Evolutionary conservation across 2,888 invertebrate genomes (phyloP).

Genomic region (Chydorus sphaericus): DNA sequence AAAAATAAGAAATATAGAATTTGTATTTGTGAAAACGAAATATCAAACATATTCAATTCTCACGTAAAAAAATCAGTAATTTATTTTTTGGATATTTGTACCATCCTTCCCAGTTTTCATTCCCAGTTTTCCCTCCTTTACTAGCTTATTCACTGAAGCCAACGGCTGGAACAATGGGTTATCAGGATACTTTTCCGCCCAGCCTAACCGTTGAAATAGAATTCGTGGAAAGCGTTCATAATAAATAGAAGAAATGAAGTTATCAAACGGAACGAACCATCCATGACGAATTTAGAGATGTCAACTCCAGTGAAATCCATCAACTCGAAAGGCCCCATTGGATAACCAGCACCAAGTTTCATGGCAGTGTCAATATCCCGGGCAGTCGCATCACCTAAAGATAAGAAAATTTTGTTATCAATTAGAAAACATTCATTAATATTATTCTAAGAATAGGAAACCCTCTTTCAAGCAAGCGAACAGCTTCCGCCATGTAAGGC

Average conservation of each 20-base stretch:
- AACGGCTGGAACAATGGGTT: not conserved
- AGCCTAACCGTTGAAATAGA: not conserved
- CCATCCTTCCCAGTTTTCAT: constrained; percentile 10
- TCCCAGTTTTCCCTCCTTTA: constrained; percentile 7
- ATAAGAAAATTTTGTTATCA: constrained; percentile 10
- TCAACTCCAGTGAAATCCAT: constrained; percentile 72
- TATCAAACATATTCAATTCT: too few relatives aligned
- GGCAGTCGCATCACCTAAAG: constrained; percentile 48
- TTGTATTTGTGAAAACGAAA: too few relatives aligned
- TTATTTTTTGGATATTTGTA: not conserved
- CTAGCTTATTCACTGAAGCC: not conserved
- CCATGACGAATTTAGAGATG: constrained; percentile 57
- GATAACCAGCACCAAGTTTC: constrained; percentile 77
- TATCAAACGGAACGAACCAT: constrained; percentile 34
- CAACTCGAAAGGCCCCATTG: constrained; percentile 80
- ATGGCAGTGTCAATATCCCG: constrained; percentile 74
- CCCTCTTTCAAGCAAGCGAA: constrained; percentile 38
- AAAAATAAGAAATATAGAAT: too few relatives aligned
- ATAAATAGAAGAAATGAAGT: not conserved
- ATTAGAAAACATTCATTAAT: not conserved
- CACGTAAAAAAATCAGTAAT: too few relatives aligned
- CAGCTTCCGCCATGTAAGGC: constrained; percentile 40
- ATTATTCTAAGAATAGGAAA: not conserved
- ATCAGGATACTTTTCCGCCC: not conserved
- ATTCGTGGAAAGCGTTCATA: not conserved